Conservation (phyloP, 2,797 vertebrate genomes). For the Heterohyrax brucei region DNA sequence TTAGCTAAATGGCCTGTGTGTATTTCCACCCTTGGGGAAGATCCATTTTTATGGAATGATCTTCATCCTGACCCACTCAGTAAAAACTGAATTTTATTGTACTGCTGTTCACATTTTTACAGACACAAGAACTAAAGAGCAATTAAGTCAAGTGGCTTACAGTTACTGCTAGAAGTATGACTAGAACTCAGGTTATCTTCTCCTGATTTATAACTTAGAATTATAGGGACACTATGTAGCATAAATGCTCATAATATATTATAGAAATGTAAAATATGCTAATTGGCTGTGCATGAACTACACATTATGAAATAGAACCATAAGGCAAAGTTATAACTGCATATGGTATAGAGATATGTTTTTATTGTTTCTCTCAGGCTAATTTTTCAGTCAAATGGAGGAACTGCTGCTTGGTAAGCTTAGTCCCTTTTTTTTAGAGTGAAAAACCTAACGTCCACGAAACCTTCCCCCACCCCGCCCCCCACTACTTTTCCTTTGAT, state of each 20-base stretch:
- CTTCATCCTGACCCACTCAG: slow-evolving; percentile 17
- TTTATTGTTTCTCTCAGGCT: neutral
- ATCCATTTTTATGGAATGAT: neutral
- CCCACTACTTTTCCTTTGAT: neutral
- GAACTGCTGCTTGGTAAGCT: neutral
- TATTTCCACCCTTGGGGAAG: neutral
- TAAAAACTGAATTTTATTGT: slow-evolving; percentile 31
- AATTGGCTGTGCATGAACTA: neutral
- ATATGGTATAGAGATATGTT: neutral
- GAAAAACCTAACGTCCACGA: neutral
- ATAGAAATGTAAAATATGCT: neutral
- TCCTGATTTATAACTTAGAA: slow-evolving; percentile 12
- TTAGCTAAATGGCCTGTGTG: neutral
- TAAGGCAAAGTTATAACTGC: neutral
- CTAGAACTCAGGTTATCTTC: slow-evolving; percentile 28
- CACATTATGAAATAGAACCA: neutral
- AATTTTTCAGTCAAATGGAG: neutral
- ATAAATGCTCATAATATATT: neutral
- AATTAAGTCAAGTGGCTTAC: slow-evolving; percentile 29
- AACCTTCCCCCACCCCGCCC: too few relatives aligned
- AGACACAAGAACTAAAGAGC: neutral
- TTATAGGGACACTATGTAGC: neutral
- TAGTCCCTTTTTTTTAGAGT: neutral
- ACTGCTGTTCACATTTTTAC: slow-evolving; percentile 29
- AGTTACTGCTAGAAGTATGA: neutral